Evolutionary conservation across 1,140 invertebrate genomes (phyloP).

Genomic region (Oreohelix idahoensis): DNA sequence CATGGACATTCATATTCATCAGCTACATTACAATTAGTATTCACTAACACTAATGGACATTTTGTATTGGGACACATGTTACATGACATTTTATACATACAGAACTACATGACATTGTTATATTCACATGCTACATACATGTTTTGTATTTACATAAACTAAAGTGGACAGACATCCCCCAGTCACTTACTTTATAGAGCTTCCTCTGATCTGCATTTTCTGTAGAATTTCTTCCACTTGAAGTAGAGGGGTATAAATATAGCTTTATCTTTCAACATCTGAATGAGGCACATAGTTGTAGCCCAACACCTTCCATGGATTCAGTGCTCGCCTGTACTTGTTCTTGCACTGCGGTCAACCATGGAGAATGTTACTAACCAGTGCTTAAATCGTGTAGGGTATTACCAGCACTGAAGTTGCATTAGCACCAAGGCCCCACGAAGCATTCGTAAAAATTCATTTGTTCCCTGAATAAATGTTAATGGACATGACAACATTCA

Average conservation of each 20-base stretch:
- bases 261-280: conserved; percentile 55
- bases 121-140: too few species aligned
- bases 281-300: conserved; percentile 64
- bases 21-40: too few species aligned
- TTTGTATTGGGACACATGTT: too few species aligned
- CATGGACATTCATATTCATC: too few species aligned
- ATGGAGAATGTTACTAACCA: conserved; percentile 64
- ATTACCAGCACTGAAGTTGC: conserved; percentile 59
- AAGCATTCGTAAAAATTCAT: conserved; percentile 39
- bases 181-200: conserved; percentile 66
- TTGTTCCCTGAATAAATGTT: too few species aligned
- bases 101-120: too few species aligned
- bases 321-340: conserved; percentile 57
- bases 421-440: conserved; percentile 45
- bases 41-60: too few species aligned
- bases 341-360: conserved; percentile 61
- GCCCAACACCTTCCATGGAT: conserved; percentile 68
- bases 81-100: too few species aligned
- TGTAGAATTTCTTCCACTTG: conserved; percentile 66
- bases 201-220: conserved; percentile 47
- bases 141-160: too few species aligned
- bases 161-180: too few species aligned
- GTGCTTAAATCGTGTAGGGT: conserved; percentile 65
- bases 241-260: conserved; percentile 60
- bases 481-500: too few species aligned